Conservation (phyloP, 2,888 invertebrate species). For the Lycaena phlaeas region DNA sequence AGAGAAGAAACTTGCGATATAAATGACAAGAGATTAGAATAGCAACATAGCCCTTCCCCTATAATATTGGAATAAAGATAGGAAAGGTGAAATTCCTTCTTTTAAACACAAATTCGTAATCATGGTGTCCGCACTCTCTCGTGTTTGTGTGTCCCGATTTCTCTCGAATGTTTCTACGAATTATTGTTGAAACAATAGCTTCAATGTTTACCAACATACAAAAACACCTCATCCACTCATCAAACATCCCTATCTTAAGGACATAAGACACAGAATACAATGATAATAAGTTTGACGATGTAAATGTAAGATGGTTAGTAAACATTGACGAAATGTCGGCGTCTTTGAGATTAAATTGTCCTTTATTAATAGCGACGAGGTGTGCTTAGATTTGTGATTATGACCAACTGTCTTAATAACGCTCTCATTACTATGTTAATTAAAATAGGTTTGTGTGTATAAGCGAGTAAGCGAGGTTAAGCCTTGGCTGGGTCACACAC, state of each 20-base stretch:
- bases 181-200: conserved; percentile 69
- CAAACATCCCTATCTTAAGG: conserved; percentile 17
- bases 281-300: conserved; percentile 6
- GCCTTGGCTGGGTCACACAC: too few species aligned
- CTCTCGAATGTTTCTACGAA: conserved; percentile 56
- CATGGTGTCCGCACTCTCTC: conserved; percentile 16
- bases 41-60: too few species aligned
- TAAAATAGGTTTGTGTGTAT: conserved; percentile 1
- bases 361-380: conserved; percentile 58
- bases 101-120: neutral
- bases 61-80: too few species aligned
- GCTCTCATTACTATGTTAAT: conserved; percentile 11
- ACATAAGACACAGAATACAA: conserved; percentile 27
- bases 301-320: conserved; percentile 28
- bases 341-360: conserved; percentile 60
- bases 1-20: too few species aligned
- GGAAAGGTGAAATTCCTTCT: too few species aligned
- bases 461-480: too few species aligned
- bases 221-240: conserved; percentile 11
- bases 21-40: too few species aligned
- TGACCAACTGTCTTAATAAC: conserved; percentile 28
- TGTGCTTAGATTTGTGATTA: conserved; percentile 56
- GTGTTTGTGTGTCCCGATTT: conserved; percentile 55
- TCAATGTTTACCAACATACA: conserved; percentile 37
- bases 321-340: conserved; percentile 56